Percentiles rank a stretch among this genome's conserved stretches.
Conservation (phyloP, 1,140 invertebrate species). For the Meloidogyne hapla region DNA sequence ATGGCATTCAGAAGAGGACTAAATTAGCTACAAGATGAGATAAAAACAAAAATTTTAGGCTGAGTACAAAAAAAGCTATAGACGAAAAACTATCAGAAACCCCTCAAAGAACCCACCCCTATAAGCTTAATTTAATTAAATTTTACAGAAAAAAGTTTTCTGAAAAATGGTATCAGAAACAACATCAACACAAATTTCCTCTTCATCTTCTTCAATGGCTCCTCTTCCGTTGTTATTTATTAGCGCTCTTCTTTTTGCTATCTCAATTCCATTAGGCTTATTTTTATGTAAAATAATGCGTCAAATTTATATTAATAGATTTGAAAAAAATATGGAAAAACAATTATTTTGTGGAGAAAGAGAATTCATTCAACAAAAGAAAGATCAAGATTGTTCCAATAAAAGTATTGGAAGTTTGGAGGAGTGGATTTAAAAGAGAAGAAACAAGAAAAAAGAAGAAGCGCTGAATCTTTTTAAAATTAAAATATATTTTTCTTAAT, state of each 20-base stretch:
- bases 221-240: not conserved
- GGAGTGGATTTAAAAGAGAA: not conserved
- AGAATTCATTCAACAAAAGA: not conserved
- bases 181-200: not conserved
- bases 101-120: too few relatives aligned
- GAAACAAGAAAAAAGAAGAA: not conserved
- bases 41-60: not conserved
- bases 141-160: too few relatives aligned
- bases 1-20: not conserved
- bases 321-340: constrained; percentile 3
- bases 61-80: not conserved
- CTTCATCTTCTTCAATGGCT: not conserved
- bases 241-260: not conserved
- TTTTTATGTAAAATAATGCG: not conserved
- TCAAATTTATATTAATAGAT: not conserved
- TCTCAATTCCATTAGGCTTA: not conserved
- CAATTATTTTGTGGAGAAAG: not conserved
- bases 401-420: not conserved
- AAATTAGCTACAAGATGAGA: not conserved
- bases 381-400: not conserved
- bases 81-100: too few relatives aligned
- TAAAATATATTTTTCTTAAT: too few relatives aligned
- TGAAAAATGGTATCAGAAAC: not conserved
- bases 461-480: not conserved
- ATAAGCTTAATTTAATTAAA: too few relatives aligned